phyloP scores from a whole-genome alignment of 1,140 invertebrate genomes.

The Helicoverpa zea region DNA sequence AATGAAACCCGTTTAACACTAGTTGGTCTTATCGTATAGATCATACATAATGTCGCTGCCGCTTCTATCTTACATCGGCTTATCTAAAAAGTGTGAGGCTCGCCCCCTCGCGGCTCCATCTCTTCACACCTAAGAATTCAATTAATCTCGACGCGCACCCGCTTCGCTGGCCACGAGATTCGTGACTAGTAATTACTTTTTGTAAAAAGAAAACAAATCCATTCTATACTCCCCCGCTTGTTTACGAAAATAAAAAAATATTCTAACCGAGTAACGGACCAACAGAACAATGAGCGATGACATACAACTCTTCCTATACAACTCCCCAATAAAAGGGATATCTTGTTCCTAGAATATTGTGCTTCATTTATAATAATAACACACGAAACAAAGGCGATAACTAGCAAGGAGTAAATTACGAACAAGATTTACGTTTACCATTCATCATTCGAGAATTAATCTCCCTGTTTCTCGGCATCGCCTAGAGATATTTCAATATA shows the following conservation, averaged over 20 bases:
- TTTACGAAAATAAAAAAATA: conserved; percentile 68
- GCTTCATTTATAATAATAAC: conserved; percentile 50
- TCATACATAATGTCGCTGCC: conserved; percentile 37
- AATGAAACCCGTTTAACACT: neutral
- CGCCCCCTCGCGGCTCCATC: conserved; percentile 54
- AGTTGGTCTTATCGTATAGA: conserved; percentile 1
- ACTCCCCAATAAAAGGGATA: conserved; percentile 49
- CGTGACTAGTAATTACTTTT: conserved; percentile 84
- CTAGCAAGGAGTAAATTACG: conserved; percentile 61
- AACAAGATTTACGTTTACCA: conserved; percentile 74
- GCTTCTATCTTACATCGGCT: conserved; percentile 51
- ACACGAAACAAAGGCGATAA: conserved; percentile 63
- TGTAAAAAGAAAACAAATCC: conserved; percentile 69
- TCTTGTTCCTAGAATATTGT: conserved; percentile 48
- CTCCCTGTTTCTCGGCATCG: conserved; percentile 65
- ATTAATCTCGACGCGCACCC: conserved; percentile 77
- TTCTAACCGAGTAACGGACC: conserved; percentile 66
- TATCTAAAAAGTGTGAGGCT: conserved; percentile 54
- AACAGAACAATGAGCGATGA: conserved; percentile 73
- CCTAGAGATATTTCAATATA: conserved; percentile 81
- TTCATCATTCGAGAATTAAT: conserved; percentile 81
- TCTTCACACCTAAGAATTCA: conserved; percentile 83
- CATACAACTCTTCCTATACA: conserved; percentile 64
- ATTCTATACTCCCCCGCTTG: conserved; percentile 59
- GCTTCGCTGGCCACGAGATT: conserved; percentile 68